Evolutionary conservation across 2,888 invertebrate genomes (phyloP), one percentile per base, ranked within the genome.

Genomic region (Hesperia comma): DNA sequence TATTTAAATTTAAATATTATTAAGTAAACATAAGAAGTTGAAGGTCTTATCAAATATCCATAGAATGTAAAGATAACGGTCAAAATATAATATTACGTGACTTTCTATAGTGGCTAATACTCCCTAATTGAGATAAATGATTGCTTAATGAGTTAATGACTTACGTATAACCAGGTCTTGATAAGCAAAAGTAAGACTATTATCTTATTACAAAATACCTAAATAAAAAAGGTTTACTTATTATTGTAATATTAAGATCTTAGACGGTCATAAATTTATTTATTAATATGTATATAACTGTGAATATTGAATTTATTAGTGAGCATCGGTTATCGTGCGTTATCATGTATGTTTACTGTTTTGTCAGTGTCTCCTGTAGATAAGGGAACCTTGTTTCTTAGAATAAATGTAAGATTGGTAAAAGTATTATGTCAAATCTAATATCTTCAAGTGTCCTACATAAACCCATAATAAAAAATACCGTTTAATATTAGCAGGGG

Each of bases 301-400:
- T 63, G 53, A 63, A 67, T 57, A 61, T 67, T 60, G 49, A 69
- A 69, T 71, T 68, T 69, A 68, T 69, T 69, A 68, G 40, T 64
- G 40, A 64, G 19, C 63, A 64, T 68, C 53, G 58, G 53, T 69
- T 69, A 69, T 70, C 69, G 43, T 17, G 55, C 37, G 61, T 74
- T 74, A 74, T 74, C 74, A 63, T 54, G 53, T 63, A 70, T 74
- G 83, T 85, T 82, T 81, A 79, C 80, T 77, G 71, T 80, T 85
- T 87, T 88, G 87, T 83, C 87, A 86, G 81, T 76, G 85, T 87
- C 85, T 87, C 78, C 69, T 7, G 57, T 56, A 77, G 87, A 88
- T 87, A 88, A 84, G 78, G 71, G 69, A 70, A 74, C 77, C 71
- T 71, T 74, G 68, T 73, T 70, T 72, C 74, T 72, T 43, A 57